Evolutionary conservation across 2,888 invertebrate genomes (phyloP).

Genomic region (Trissonchulus latispiculum): DNA sequence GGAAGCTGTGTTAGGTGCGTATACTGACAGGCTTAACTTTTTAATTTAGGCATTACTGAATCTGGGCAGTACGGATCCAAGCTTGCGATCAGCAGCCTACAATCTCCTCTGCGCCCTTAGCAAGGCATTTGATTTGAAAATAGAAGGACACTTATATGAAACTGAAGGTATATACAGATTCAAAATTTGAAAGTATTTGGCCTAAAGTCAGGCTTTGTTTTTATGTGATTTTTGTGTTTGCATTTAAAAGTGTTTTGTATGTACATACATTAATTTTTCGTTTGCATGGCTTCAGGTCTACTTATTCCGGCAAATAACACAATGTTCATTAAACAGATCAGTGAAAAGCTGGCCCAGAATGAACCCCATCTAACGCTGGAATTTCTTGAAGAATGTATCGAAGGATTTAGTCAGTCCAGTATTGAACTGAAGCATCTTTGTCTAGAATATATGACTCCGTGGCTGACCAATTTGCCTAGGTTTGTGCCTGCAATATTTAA

Average conservation of each 20-base stretch:
- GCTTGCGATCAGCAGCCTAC: constrained; percentile 86
- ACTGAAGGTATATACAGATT: no score
- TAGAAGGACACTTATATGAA: constrained; percentile 87
- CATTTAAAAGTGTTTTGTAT: no score
- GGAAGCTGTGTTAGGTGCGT: no score
- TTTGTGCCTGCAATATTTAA: no score
- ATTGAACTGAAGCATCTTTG: constrained; percentile 95
- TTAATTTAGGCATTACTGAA: constrained; percentile 84
- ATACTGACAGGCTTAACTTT: no score
- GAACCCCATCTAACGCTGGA: constrained; percentile 91
- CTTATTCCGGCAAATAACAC: constrained; percentile 98
- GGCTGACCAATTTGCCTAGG: constrained; percentile 87
- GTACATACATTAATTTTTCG: no score
- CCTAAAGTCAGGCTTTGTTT: no score
- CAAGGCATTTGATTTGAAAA: constrained; percentile 91
- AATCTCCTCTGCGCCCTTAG: constrained; percentile 90
- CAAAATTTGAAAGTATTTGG: no score
- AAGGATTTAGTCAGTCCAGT: constrained; percentile 72
- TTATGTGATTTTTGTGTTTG: no score
- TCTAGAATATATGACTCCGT: constrained; percentile 95
- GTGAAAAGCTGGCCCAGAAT: constrained; percentile 85
- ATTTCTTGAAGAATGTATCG: constrained; percentile 91
- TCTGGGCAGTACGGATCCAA: constrained; percentile 89
- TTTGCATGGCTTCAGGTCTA: constrained; percentile 62
- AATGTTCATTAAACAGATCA: constrained; percentile 91